These are phyloP conservation scores for Tamandua tetradactyla DNA, from an alignment of 2,797 vertebrate species.

Conservation along the genomic window DNA sequence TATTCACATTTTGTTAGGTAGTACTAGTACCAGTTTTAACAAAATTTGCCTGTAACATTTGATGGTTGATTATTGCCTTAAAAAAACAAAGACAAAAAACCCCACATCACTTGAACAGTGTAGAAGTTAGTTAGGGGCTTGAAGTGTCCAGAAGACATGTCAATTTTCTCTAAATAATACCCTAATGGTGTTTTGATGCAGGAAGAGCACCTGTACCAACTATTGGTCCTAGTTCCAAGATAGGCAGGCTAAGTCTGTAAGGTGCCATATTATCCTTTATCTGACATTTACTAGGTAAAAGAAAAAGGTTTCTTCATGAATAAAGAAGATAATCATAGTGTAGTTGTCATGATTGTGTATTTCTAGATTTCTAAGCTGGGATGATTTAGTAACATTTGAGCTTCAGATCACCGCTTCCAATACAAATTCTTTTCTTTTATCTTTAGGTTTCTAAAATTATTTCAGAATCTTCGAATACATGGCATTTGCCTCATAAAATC, in stretches of 20 bases:
- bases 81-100: conserved; percentile 25
- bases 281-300: not conserved
- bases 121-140: conserved; percentile 38
- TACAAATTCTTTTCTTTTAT: not conserved
- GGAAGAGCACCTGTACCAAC: not conserved
- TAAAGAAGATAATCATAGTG: not conserved
- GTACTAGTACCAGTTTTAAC: conserved; percentile 25
- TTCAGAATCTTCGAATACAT: not conserved
- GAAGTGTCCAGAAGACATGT: not conserved
- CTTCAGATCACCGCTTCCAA: not conserved
- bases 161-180: not conserved
- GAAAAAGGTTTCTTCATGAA: conserved; percentile 22
- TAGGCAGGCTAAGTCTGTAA: not conserved
- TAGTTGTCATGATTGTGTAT: not conserved
- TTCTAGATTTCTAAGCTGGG: not conserved
- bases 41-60: conserved; percentile 51
- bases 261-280: not conserved
- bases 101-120: conserved; percentile 5
- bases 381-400: conserved; percentile 32
- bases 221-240: not conserved
- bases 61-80: conserved; percentile 40
- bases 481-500: conserved; percentile 10
- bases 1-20: not conserved
- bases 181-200: not conserved
- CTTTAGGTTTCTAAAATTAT: not conserved